Conservation (phyloP, 2,797 vertebrate species). For the Onychomys torridus region DNA sequence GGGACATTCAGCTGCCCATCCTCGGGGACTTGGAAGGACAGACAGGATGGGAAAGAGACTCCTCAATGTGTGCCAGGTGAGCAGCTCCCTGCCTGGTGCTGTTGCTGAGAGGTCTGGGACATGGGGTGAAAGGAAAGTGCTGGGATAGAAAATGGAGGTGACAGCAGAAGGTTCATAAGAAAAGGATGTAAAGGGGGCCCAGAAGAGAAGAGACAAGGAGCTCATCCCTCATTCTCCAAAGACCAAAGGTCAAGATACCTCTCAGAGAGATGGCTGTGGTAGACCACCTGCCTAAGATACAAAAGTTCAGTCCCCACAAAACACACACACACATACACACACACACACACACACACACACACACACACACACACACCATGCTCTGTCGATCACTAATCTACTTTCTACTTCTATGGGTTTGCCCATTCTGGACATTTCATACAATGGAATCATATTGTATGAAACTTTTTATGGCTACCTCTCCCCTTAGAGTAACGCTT, state of each 20-base stretch:
- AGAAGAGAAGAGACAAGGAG: background rate
- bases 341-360: background rate
- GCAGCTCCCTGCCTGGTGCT: background rate
- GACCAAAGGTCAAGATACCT: background rate
- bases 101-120: no score
- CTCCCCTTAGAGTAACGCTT: background rate
- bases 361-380: background rate
- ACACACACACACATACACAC: background rate
- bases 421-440: background rate
- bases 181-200: background rate
- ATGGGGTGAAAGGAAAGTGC: background rate
- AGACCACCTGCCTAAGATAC: background rate
- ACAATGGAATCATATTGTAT: background rate
- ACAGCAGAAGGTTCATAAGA: background rate
- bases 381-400: background rate
- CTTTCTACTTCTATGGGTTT: background rate
- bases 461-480: background rate
- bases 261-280: background rate
- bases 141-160: background rate
- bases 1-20: conserved; percentile 81
- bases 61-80: conserved; percentile 87
- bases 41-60: conserved; percentile 52
- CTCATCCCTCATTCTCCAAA: background rate
- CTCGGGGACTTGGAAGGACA: conserved; percentile 78
- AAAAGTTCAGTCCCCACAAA: background rate